Percentiles rank a stretch among this genome's conserved stretches.
Conservation (phyloP, 2,113 vertebrate genomes). For the Brienomyrus brachyistius region DNA sequence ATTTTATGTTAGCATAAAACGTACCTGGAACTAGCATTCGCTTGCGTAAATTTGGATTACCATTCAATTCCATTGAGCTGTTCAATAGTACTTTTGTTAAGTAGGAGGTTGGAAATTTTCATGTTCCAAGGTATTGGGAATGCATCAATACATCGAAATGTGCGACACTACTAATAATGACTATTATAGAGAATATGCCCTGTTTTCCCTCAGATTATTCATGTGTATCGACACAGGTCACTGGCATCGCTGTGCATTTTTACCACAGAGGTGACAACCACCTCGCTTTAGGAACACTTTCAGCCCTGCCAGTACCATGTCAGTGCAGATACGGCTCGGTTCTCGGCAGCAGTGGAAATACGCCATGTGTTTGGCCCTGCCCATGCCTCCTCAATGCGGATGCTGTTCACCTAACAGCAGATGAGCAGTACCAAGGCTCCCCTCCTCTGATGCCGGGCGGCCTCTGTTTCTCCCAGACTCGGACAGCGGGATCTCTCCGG, state of each 20-base stretch:
- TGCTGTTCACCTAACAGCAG: background rate
- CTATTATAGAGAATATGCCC: background rate
- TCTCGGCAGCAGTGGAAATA: background rate
- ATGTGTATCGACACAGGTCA: background rate
- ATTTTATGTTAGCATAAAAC: background rate
- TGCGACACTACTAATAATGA: background rate
- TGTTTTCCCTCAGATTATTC: background rate
- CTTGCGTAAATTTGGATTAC: background rate
- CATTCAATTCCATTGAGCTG: background rate
- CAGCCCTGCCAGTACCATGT: background rate
- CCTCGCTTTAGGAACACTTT: background rate
- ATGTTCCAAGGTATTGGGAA: background rate
- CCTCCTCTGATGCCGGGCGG: background rate
- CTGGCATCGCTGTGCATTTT: background rate
- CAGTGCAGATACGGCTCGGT: background rate
- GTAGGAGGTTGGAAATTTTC: background rate
- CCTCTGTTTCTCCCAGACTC: constrained; percentile 42
- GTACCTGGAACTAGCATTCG: background rate
- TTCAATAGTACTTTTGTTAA: background rate
- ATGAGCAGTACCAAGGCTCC: background rate
- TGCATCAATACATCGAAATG: background rate
- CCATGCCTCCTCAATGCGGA: background rate
- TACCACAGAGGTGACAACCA: background rate
- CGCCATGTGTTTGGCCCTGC: background rate
- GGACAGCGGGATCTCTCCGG: constrained; percentile 40